phyloP scores from a whole-genome alignment of 2,888 invertebrate genomes.

The Oligia latruncula region DNA sequence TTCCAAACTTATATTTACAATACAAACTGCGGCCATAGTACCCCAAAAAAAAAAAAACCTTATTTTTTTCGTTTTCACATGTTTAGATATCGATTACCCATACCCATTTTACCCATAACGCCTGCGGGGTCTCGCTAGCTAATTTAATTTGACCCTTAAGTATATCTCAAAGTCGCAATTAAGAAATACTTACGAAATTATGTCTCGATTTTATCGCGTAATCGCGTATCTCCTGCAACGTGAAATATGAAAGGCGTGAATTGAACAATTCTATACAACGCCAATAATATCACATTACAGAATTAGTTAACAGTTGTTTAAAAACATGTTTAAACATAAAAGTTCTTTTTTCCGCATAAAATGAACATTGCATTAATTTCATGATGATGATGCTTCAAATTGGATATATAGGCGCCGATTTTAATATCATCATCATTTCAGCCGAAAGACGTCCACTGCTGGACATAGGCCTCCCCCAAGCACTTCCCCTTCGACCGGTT shows the following conservation, averaged over 20 bases:
- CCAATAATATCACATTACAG: not conserved
- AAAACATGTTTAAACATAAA: not conserved
- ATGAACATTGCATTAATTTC: not conserved
- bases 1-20: too few relatives aligned
- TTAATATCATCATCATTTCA: too few relatives aligned
- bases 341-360: not conserved
- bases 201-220: not conserved
- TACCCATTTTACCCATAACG: too few relatives aligned
- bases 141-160: not conserved
- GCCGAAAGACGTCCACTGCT: too few relatives aligned
- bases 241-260: not conserved
- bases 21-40: too few relatives aligned
- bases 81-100: too few relatives aligned
- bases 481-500: too few relatives aligned
- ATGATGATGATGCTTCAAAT: constrained; percentile 13
- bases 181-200: not conserved
- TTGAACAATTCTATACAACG: not conserved
- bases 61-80: too few relatives aligned
- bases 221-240: not conserved
- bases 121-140: not conserved
- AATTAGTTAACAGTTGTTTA: not conserved
- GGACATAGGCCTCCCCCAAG: too few relatives aligned
- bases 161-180: not conserved
- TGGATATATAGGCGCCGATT: not conserved
- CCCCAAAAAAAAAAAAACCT: too few relatives aligned